Conservation (phyloP, 2,797 vertebrate genomes). For the Tokudaia muenninki region DNA sequence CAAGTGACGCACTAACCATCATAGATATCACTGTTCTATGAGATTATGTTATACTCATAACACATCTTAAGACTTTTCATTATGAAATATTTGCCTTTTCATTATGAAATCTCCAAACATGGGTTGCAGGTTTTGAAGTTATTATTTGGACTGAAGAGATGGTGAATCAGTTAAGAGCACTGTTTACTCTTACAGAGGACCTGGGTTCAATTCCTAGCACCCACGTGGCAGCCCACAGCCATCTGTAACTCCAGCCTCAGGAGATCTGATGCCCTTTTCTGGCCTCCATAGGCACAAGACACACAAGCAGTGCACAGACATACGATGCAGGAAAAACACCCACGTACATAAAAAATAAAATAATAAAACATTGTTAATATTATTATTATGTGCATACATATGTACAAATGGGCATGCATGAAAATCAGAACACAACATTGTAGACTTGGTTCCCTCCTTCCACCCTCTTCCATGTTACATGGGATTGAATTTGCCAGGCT, state of each 20-base stretch:
- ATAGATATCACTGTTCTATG: neutral
- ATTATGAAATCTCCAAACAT: neutral
- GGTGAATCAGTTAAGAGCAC: neutral
- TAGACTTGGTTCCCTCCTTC: neutral
- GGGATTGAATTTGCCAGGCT: too few species aligned
- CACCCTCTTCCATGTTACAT: too few species aligned
- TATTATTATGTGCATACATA: neutral
- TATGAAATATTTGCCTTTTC: neutral
- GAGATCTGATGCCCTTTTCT: neutral
- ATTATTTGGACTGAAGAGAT: neutral
- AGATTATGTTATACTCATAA: neutral
- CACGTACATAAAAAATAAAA: neutral
- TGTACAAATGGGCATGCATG: neutral
- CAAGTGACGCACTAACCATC: neutral
- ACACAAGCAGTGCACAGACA: neutral
- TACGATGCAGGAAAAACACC: neutral
- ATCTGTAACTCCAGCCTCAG: neutral
- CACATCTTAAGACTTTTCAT: neutral
- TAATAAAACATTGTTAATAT: neutral
- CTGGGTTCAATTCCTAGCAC: neutral
- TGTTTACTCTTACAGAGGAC: neutral
- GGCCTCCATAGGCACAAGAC: neutral
- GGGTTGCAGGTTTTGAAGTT: neutral
- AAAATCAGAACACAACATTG: neutral
- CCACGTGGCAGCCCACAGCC: neutral